Evolutionary conservation across 2,888 invertebrate genomes (phyloP), one percentile per base, ranked within the genome.

Genomic region (Pristionchus arcanus): DNA sequence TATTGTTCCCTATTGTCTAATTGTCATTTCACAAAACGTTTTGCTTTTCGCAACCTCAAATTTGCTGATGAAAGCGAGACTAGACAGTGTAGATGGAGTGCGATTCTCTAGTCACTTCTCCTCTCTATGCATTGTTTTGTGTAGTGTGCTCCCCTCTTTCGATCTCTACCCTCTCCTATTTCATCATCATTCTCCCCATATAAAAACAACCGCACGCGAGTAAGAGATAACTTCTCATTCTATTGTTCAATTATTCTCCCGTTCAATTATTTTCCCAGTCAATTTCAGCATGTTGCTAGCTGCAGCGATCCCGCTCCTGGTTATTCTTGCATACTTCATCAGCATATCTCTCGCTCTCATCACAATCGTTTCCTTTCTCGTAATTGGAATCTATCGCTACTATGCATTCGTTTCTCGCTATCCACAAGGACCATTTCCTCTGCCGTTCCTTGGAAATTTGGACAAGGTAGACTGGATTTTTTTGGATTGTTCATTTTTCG

Each of bases 121-220:
- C 37, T 37, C 74, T 37, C 34, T 21, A 74, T 74, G 37, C 74
- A 74, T 74, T 74, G 74, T 21, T 74, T 74, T 37, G 74, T 74
- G 74, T 74, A 74, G 74, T 74, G 74, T 37, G 37, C 74, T 74
- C 74, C 0, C 25, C 74, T 74, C 28, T 74, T 19, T 74, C 74
- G 21, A 37, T 63, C 34, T 21, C 74, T 37, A 21, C 15, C 74
- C 74, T 74, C 74, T 37, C 2, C 68, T 68, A 13, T 68, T 28
- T 68, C n/a, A 31, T 31, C 34, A 37, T 68, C 37, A 3, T 21
- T 74, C 15, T 21, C 34, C 74, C 34, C 15, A 37, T 74, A 74
- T 37, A 74, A 74, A 74, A 74, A 74, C 74, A 37, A 19, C 34
- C 74, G 28, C 74, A 37, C 68, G 16, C 68, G 68, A 68, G 68